Conservation (phyloP, 2,113 vertebrate species). For the Hippocampus barbouri region DNA sequence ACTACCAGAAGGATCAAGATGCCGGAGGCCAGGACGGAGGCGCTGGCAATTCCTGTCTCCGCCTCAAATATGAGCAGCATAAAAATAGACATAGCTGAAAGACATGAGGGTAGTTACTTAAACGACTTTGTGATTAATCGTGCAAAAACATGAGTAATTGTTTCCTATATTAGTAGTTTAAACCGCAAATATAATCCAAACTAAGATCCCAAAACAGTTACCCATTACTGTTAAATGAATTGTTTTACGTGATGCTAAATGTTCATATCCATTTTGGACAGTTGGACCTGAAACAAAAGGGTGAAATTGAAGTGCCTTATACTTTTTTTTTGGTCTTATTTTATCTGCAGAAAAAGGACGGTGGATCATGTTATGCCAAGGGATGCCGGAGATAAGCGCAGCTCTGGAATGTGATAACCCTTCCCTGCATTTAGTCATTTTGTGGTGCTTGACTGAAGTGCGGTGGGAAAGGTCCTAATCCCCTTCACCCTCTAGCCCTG, state of each 20-base stretch:
- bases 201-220: no score
- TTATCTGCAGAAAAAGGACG: conserved; percentile 63
- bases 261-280: neutral
- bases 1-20: conserved; percentile 74
- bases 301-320: neutral
- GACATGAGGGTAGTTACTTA: neutral
- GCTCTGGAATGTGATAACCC: conserved; percentile 63
- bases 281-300: neutral
- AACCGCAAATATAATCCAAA: no score
- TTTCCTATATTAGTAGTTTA: no score
- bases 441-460: conserved; percentile 30
- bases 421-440: conserved; percentile 16
- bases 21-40: conserved; percentile 80
- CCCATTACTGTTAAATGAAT: no score
- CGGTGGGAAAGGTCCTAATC: conserved; percentile 23
- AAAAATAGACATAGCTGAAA: conserved; percentile 78
- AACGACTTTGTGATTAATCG: neutral
- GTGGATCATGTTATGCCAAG: conserved; percentile 57
- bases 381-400: conserved; percentile 65
- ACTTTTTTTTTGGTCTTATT: conserved; percentile 23
- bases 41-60: conserved; percentile 75
- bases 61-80: conserved; percentile 82
- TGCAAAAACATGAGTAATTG: no score
- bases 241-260: neutral
- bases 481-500: conserved; percentile 17